phyloP scores from a whole-genome alignment of 2,797 vertebrate genomes.

The Orientallactaga sibirica region DNA sequence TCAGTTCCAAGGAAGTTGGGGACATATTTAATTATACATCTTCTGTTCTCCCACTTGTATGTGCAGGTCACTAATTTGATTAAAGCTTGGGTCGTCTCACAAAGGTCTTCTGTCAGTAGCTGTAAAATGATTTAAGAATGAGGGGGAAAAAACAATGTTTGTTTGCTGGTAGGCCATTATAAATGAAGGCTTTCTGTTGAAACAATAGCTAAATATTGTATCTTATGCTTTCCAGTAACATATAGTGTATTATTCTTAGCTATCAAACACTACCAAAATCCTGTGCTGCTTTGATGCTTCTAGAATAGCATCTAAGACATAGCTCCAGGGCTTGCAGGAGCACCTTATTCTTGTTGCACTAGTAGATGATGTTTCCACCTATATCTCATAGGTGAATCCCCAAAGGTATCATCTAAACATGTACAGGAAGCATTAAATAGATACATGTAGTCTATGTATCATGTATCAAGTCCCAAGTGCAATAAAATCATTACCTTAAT shows the following conservation, averaged over 20 bases:
- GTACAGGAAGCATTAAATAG: not conserved
- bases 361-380: not conserved
- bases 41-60: not conserved
- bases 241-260: not conserved
- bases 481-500: not conserved
- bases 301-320: not conserved
- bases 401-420: not conserved
- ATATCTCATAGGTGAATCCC: not conserved
- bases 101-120: not conserved
- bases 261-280: not conserved
- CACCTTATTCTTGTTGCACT: rapidly evolving
- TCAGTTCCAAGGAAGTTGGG: conserved; percentile 35
- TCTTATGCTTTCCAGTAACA: not conserved
- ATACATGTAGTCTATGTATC: not conserved
- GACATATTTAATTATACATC: not conserved
- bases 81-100: conserved; percentile 10
- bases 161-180: not conserved
- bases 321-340: not conserved
- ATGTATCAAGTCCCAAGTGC: not conserved
- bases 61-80: not conserved
- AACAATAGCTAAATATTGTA: conserved; percentile 39
- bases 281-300: not conserved
- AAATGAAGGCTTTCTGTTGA: conserved; percentile 6
- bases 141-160: not conserved
- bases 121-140: not conserved